Conservation (phyloP, 2,797 vertebrate genomes). For the Parauchenoglanis ngamensis region DNA sequence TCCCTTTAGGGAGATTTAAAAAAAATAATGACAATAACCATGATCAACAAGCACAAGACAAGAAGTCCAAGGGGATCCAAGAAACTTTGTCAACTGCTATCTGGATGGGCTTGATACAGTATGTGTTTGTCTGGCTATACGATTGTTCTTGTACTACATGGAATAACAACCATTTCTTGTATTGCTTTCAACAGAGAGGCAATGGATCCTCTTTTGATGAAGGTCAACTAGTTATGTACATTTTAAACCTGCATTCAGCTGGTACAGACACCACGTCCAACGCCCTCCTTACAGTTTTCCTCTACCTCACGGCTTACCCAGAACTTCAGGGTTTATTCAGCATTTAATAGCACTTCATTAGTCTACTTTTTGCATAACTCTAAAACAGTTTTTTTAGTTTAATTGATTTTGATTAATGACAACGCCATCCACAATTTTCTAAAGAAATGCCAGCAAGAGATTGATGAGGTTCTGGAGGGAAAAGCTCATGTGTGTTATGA, state of each 20-base stretch:
- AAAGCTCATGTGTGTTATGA: constrained; percentile 3
- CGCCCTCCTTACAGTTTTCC: constrained; percentile 70
- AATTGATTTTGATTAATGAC: not conserved
- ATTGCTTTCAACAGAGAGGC: constrained; percentile 35
- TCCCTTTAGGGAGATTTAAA: not conserved
- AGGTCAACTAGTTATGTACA: constrained; percentile 46
- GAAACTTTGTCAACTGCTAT: no score
- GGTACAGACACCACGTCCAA: constrained; percentile 57
- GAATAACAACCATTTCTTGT: not conserved
- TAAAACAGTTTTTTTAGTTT: not conserved
- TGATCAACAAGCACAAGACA: not conserved
- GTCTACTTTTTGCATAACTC: constrained; percentile 27
- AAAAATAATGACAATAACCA: not conserved
- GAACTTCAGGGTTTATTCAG: constrained; percentile 65
- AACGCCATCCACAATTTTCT: not conserved
- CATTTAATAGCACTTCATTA: not conserved
- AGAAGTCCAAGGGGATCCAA: no score
- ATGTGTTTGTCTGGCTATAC: not conserved
- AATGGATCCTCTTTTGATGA: constrained; percentile 65
- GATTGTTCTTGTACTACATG: not conserved
- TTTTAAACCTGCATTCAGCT: constrained; percentile 61
- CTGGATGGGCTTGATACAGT: no score
- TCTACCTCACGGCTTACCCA: constrained; percentile 67
- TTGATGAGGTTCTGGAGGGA: constrained; percentile 52
- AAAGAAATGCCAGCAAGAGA: not conserved